Evolutionary conservation across 2,888 invertebrate genomes (phyloP), one percentile per base, ranked within the genome.

Genomic region (Eubasilissa splendida): DNA sequence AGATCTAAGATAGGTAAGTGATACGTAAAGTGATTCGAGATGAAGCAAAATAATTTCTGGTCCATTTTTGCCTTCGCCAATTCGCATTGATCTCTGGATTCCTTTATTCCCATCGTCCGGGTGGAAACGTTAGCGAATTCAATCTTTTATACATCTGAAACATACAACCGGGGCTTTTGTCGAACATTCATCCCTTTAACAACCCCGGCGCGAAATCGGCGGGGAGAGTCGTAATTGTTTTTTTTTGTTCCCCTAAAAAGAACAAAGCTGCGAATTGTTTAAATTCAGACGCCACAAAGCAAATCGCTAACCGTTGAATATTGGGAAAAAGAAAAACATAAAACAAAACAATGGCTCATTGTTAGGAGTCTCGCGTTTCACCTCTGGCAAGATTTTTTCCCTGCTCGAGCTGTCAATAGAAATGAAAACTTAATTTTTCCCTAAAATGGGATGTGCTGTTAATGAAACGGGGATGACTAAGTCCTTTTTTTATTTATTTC

Each of bases 391-490:
- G 42, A 42, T 42, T 42, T 42, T 73, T 73, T 77, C 54, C 73
- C 52, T 79, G 56, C 56, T 79, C 58, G 56, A 65, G 68, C 79
- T 81, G 81, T 81, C 81, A 79, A 81, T 79, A 71, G 56, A 58
- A 79, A 81, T 81, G 79, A 81, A 81, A 79, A 82, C 77, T 77
- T 77, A 82, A 80, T 80, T 80, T 82, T 73, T 68, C 66, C 58
- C 53, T 58, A 11, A 53, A 80, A 77, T 80, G 81, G 76, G 79
- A 81, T 68, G 66, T 80, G 81, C 76, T 71, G 79, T 73, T 76
- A 81, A 81, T 79, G 81, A 81, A 81, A 76, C 60, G 14, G 70
- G 75, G 65, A 81, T 81, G 81, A 81, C 81, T 73, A 8, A 70
- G 71, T 76, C 78, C 14, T 76, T 79, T 81, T 22, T 81, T 73